phyloP scores from a whole-genome alignment of 2,113 vertebrate species.

The Phoenicopterus ruber region DNA sequence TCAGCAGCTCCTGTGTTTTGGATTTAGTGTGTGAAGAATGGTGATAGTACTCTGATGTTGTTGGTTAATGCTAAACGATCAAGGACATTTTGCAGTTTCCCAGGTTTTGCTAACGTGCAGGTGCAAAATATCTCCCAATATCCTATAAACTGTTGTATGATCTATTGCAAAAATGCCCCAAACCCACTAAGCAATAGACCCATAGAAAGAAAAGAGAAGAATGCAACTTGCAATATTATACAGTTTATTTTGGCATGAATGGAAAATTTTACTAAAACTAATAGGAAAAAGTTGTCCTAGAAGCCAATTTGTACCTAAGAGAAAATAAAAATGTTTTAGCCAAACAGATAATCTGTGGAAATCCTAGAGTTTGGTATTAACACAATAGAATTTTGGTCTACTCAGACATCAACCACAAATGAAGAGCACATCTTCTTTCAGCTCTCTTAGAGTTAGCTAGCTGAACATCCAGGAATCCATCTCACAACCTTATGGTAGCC shows the following conservation, averaged over 20 bases:
- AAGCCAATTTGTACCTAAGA: not conserved
- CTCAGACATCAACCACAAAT: not conserved
- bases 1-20: too few relatives aligned
- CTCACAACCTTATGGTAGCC: not conserved
- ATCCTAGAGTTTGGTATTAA: not conserved
- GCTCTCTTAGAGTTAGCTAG: not conserved
- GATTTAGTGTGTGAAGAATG: too few relatives aligned
- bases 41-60: too few relatives aligned
- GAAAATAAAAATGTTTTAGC: not conserved
- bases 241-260: not conserved
- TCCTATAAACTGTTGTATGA: not conserved
- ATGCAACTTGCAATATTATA: not conserved
- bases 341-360: not conserved
- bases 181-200: not conserved
- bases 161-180: not conserved
- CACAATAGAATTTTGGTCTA: not conserved
- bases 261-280: not conserved
- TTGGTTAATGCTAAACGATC: too few relatives aligned
- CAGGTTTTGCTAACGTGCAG: too few relatives aligned
- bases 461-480: not conserved
- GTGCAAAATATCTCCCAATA: not conserved
- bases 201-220: not conserved
- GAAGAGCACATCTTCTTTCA: not conserved
- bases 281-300: not conserved
- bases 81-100: too few relatives aligned